phyloP scores from a whole-genome alignment of 2,888 invertebrate genomes.

The Mythimna lalbum region DNA sequence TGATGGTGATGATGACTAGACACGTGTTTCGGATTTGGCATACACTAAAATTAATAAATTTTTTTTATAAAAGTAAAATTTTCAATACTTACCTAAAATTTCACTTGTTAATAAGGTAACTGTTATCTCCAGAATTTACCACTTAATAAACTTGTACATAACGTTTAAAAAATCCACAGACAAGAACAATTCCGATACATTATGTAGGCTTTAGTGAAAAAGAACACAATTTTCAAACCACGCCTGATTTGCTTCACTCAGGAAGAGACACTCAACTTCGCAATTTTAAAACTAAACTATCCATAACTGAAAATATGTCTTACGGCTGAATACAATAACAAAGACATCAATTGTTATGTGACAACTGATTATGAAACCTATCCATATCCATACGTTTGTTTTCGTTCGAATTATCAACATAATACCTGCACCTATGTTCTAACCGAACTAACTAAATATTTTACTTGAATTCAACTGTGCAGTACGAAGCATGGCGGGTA shows the following conservation, averaged over 20 bases:
- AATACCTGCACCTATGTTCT: neutral
- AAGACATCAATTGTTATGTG: constrained; percentile 7
- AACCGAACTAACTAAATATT: constrained; percentile 32
- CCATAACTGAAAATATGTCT: constrained; percentile 7
- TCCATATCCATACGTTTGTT: constrained; percentile 30
- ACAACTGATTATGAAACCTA: constrained; percentile 15
- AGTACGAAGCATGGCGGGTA: neutral
- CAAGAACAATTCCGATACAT: neutral
- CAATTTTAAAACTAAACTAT: neutral
- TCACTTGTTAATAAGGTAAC: neutral
- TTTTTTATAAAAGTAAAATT: neutral
- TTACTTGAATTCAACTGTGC: neutral
- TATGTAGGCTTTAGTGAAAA: neutral
- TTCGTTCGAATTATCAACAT: constrained; percentile 36
- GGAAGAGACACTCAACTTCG: neutral
- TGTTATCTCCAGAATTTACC: neutral
- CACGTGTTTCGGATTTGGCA: too few species aligned
- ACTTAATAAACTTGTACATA: neutral
- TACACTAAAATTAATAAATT: too few species aligned
- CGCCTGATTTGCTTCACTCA: neutral
- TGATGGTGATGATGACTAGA: too few species aligned
- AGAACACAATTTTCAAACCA: neutral
- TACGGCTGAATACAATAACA: constrained; percentile 32
- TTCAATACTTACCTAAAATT: neutral
- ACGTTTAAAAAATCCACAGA: neutral